A percentile compares a stretch with the other conserved stretches of the same genome.
phyloP scores from a whole-genome alignment of 2,113 vertebrate species.

The Gopherus evgoodei region DNA sequence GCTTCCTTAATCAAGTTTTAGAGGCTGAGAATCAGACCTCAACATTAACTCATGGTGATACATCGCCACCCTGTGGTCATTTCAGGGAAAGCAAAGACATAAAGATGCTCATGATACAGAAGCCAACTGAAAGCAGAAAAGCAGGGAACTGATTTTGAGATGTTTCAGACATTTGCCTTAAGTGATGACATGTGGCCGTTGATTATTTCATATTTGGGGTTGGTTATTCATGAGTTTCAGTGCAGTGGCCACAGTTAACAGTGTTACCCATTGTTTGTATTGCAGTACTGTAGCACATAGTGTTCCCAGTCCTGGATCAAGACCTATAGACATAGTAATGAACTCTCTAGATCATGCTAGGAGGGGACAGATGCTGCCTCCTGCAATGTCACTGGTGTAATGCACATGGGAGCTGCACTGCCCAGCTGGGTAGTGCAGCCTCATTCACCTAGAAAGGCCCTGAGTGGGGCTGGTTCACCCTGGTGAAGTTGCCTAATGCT shows the following conservation, averaged over 20 bases:
- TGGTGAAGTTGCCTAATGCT: background rate
- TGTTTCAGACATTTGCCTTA: background rate
- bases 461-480: background rate
- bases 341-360: background rate
- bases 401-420: background rate
- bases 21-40: background rate
- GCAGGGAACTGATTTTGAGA: background rate
- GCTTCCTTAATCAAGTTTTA: background rate
- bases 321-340: background rate
- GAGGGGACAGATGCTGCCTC: background rate
- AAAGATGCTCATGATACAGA: background rate
- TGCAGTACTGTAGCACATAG: background rate
- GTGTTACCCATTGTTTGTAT: background rate
- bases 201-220: background rate
- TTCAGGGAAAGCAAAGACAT: background rate
- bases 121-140: background rate
- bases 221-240: background rate
- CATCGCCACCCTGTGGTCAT: constrained; percentile 67
- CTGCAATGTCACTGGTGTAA: background rate
- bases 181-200: background rate
- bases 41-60: background rate
- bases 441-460: background rate
- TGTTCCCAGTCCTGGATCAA: background rate
- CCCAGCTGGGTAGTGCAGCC: background rate
- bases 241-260: background rate